These are phyloP conservation scores for Lacerta bilineata DNA, from an alignment of 2,797 vertebrate species.

Conservation along the genomic window DNA sequence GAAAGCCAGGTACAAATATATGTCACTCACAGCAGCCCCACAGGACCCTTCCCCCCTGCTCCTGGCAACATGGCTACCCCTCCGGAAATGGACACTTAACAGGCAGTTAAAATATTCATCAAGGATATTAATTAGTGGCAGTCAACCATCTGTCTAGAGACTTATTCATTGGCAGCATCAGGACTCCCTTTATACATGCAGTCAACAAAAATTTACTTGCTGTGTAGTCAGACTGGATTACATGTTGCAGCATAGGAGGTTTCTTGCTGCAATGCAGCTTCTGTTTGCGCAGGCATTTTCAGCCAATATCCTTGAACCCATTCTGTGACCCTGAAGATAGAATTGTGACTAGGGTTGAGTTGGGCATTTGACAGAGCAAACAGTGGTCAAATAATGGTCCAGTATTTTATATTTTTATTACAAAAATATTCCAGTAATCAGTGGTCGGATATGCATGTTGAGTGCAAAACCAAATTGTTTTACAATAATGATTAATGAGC, in stretches of 20 bases:
- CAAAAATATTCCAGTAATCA: background rate
- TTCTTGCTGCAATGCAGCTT: background rate
- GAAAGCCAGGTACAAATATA: background rate
- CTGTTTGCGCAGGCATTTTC: background rate
- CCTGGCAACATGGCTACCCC: too few relatives aligned
- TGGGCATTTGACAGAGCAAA: too few relatives aligned
- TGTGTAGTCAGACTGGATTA: background rate
- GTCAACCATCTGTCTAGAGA: constrained; percentile 10
- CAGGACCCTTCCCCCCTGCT: too few relatives aligned
- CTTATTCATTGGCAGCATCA: background rate
- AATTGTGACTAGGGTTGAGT: background rate
- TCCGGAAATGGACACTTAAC: background rate
- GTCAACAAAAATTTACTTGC: background rate
- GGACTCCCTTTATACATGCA: background rate
- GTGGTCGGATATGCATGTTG: too few relatives aligned
- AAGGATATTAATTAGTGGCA: constrained; percentile 16
- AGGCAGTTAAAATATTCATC: constrained; percentile 30
- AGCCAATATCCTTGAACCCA: background rate
- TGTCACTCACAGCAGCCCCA: background rate
- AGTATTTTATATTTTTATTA: background rate
- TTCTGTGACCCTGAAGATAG: background rate
- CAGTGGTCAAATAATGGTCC: background rate
- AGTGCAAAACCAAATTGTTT: background rate
- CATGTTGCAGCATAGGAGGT: background rate
- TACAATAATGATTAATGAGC: too few relatives aligned